Evolutionary conservation across 2,113 vertebrate species (phyloP).

Genomic region (Rhegmatorhina hoffmannsi): DNA sequence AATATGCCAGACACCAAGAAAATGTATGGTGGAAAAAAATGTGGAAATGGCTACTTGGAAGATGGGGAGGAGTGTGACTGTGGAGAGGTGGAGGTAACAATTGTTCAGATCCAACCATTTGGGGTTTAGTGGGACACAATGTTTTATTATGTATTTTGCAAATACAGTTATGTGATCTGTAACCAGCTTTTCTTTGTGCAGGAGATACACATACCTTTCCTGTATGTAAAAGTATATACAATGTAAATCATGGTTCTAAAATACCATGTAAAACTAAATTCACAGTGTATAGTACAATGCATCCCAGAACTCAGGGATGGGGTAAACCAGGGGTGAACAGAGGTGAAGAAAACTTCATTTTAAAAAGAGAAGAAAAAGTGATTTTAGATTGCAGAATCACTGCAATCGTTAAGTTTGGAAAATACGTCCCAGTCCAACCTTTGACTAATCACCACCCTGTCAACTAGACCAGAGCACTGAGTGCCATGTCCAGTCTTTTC

Average conservation of each 20-base stretch:
- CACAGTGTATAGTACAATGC: neutral
- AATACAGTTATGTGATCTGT: neutral
- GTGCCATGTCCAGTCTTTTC: neutral
- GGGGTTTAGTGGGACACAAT: neutral
- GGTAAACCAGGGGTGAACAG: neutral
- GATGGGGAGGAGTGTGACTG: constrained; percentile 97
- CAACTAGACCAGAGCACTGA: neutral
- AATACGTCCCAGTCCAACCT: neutral
- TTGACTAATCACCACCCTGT: neutral
- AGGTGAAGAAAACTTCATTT: neutral
- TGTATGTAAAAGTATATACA: neutral
- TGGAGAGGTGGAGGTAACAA: constrained; percentile 88
- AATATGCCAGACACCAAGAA: constrained; percentile 90
- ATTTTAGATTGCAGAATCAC: neutral
- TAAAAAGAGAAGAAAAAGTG: neutral
- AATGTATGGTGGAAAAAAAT: constrained; percentile 90
- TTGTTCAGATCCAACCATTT: neutral
- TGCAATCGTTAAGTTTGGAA: neutral
- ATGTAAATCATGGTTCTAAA: neutral
- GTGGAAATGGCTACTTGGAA: constrained; percentile 97
- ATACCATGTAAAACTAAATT: neutral
- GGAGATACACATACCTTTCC: neutral
- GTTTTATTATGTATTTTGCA: neutral
- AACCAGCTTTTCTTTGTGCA: neutral
- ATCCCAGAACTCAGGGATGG: neutral